Evolutionary conservation across 2,888 invertebrate genomes (phyloP), one percentile per base, ranked within the genome.

Genomic region (Homarus gammarus): DNA sequence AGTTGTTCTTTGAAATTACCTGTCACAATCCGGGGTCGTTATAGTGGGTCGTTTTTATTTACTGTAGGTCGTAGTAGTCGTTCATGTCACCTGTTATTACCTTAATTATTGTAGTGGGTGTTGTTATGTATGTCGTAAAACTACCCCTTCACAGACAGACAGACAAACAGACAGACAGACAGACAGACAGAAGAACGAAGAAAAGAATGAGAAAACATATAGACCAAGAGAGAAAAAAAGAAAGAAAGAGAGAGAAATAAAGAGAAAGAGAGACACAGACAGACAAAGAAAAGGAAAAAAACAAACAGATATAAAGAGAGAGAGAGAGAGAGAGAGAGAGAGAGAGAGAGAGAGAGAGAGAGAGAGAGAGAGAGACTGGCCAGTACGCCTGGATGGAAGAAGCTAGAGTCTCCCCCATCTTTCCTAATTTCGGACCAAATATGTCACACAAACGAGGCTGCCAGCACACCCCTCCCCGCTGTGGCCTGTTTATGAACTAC

Each of bases 401-500:
- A 22, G 64, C 27, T 6, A 27, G 18, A 64, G 27, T 64, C 22
- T 3, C 6, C 22, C 56, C 56, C 64, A 64, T 64, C 64, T 27
- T 22, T 64, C 64, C 64, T 64, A 64, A n/a, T 64, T 56, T 56
- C 22, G 64, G 64, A 10, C 27, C 64, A 64, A 64, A 64, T 64
- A 64, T 64, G 64, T 64, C 64, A 64, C 64, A 64, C 64, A 64
- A 64, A 64, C 27, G 64, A 64, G 64, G 27, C 27, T 27, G 22
- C 27, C 64, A n/a, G 27, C 64, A 64, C 64, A 3, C 64, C 5
- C 64, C 18, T 6, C 27, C 64, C 64, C 64, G 27, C 64, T 6
- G 64, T 64, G 27, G 64, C 64, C 6, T 64, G 64, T 64, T 64
- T 64, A 64, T 64, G 64, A 64, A 64, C 64, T 64, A 72, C 33